Base-by-base conservation (phyloP, 1,140 invertebrate genomes). In the Calephelis nemesis region DNA sequence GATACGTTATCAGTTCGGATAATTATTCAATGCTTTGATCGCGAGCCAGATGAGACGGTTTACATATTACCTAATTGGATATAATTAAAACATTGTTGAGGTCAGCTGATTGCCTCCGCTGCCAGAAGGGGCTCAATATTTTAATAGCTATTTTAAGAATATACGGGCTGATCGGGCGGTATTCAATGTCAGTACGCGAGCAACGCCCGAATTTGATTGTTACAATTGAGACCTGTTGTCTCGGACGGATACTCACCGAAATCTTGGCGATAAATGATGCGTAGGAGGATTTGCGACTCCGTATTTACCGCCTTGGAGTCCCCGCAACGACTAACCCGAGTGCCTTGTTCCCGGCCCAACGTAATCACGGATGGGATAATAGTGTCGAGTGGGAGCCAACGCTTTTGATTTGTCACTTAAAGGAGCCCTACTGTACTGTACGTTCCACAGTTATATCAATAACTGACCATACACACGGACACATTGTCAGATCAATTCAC, bases 291-390 rank as follows among this genome's bases (percentile, higher is more conserved):
- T 84, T 80, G 81, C 83, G 83, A 81, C 88, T 91, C 88, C 88
- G 88, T 91, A 90, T 87, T 91, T 89, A 85, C 88, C 87, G 87
- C 86, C 88, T 85, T 85, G 81, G 85, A 83, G 81, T 87, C 87
- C 87, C 85, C 84, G 83, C 87, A 85, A 73, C 86, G 83, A 91
- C 88, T 91, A 87, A 88, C 63, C 76, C 78, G 74, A 84, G 76
- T 80, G 79, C 77, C 79, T 82, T 81, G 88, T 80, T 88, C 87
- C 86, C 88, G 83, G 78, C 74, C 81, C 74, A 82, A 89, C 85
- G 85, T 82, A 86, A 88, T 88, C 83, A 81, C 87, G 83, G 87
- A 84, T 88, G 83, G 86, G 88, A 91, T 91, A 91, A 91, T 91
- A 87, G 83, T 83, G 81, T 79, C 76, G 81, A 85, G 85, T 83